Base-by-base conservation (phyloP, 2,113 vertebrate species). In the Tyto alba region DNA sequence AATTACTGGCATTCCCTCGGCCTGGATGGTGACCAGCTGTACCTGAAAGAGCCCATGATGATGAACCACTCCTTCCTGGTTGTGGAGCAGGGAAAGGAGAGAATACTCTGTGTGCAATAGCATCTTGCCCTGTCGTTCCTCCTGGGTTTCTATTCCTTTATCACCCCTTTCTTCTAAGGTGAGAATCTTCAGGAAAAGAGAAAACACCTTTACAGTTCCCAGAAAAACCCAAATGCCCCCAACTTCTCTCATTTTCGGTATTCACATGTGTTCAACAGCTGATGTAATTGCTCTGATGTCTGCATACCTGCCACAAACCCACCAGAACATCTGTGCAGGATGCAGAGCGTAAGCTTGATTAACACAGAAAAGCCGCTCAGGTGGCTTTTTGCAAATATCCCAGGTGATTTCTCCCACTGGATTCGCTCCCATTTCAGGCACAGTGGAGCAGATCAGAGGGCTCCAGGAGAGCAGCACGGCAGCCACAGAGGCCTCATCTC, bases 11-110 rank as follows among this genome's bases (percentile, higher is more conserved):
- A 36, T 3, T 82, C n/a, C 64, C 85, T 14, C 57, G 14, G 6
- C 8, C 38, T 25, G 87, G n/a, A 62, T 10, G 23, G 47, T 53
- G 66, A 83, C 21, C 88, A 66, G 57, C 43, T 5, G 48, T 98
- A 99, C 99, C 99, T 99, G 99, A 94, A 99, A 99, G 89, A 99
- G 99, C 88, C 99, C 99, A 0, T 99, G 99, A 85, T 99, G 99
- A 97, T 99, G 99, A 57, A 99, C 99, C 94, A 99, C 99, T 30
- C 99, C 99, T 10, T 99, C 99, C 97, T 99, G 99, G 90, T 98
- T 99, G 97, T 99, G 99, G 62, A 99, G 98, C 82, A 99, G 98
- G 87, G 99, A 99, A 27, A 99, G 98, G 41, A 99, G 98, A 6
- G 99, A 99, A 96, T 99, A 99, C 89, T 99, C 99, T 0, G 99